phyloP scores from a whole-genome alignment of 2,113 vertebrate species.

The Fregetta grallaria region DNA sequence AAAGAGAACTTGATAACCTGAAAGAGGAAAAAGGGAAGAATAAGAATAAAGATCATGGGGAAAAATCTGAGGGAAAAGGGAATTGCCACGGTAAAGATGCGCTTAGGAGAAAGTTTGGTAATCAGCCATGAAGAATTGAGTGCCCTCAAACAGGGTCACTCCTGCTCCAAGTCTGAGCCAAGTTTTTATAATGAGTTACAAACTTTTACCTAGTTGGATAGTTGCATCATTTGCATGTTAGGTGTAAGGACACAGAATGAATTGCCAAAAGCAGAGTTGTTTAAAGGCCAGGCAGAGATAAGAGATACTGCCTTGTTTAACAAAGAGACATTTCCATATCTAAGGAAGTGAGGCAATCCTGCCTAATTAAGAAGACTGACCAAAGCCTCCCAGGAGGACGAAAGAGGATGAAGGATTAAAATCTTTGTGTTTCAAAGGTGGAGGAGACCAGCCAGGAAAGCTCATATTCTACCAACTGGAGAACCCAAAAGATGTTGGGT shows the following conservation, averaged over 20 bases:
- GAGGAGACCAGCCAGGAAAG: background rate
- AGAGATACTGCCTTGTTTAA: background rate
- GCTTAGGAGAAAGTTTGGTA: background rate
- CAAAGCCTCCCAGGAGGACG: slow-evolving; percentile 4
- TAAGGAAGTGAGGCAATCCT: slow-evolving; percentile 30
- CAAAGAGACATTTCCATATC: slow-evolving; percentile 18
- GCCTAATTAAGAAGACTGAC: background rate
- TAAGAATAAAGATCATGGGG: background rate
- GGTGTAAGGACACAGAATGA: background rate
- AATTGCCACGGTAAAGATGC: rapidly evolving
- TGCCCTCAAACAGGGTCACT: background rate
- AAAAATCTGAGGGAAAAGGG: background rate
- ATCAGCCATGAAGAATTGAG: rapidly evolving
- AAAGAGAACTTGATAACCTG: background rate
- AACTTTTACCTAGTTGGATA: background rate
- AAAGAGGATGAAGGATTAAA: background rate
- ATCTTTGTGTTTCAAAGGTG: background rate
- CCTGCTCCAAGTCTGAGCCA: background rate
- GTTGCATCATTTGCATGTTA: background rate
- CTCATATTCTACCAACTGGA: background rate
- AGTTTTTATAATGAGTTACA: rapidly evolving
- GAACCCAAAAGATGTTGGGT: rapidly evolving
- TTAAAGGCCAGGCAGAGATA: background rate
- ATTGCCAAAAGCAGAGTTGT: background rate
- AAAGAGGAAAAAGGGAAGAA: background rate